Evolutionary conservation across 2,113 vertebrate species (phyloP).

Genomic region (Ageneiosus marmoratus): DNA sequence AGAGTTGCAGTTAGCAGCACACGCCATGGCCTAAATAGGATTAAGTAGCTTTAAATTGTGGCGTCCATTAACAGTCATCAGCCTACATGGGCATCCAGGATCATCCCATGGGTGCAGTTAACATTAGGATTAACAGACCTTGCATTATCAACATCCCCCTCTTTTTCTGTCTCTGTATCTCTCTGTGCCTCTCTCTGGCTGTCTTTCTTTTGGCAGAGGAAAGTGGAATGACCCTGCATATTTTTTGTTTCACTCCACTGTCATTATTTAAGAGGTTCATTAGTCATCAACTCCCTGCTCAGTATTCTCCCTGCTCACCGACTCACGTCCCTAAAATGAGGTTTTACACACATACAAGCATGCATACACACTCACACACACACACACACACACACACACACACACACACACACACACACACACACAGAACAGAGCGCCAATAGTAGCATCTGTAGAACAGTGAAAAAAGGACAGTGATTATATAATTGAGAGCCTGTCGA

Average conservation of each 20-base stretch:
- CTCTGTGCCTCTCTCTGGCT: not conserved
- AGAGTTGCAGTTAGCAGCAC: conserved; percentile 62
- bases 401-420: not conserved
- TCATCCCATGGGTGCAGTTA: conserved; percentile 68
- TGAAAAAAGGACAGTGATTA: conserved; percentile 35
- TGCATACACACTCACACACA: not conserved
- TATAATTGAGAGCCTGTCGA: conserved; percentile 18
- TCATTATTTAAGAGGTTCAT: conserved; percentile 63
- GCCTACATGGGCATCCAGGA: conserved; percentile 58
- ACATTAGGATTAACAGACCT: conserved; percentile 72
- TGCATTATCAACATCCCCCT: conserved; percentile 32
- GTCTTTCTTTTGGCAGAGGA: conserved; percentile 40
- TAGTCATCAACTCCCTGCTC: conserved; percentile 49
- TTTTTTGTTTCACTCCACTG: conserved; percentile 18
- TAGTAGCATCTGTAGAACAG: conserved; percentile 33
- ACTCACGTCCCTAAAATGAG: conserved; percentile 1
- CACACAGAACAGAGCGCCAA: conserved; percentile 4
- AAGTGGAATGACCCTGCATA: not conserved
- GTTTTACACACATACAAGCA: not conserved
- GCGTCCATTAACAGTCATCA: conserved; percentile 70
- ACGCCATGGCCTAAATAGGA: conserved; percentile 67
- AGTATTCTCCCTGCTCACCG: conserved; percentile 19
- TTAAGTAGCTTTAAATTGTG: conserved; percentile 73
- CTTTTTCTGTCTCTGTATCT: not conserved
- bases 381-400: not conserved